Conservation (phyloP, 37 sponge, comb jelly and placozoan genomes). For the Agelas oroides region DNA sequence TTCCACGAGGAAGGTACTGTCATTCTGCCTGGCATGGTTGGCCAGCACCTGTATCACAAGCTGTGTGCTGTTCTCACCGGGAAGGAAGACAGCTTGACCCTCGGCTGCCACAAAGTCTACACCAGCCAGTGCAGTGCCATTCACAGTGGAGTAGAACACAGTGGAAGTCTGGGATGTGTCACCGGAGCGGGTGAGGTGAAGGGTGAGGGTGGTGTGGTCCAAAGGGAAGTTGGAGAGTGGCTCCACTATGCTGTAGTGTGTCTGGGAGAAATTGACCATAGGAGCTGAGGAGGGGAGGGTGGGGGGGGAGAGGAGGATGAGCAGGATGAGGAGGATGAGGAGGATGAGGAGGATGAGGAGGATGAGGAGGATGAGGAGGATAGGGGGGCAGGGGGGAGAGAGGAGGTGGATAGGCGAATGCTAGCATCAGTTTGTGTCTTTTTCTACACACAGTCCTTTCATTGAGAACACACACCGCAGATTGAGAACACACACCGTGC, state of each 20-base stretch:
- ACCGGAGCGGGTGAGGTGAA: constrained; percentile 23
- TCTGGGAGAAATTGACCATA: constrained; percentile 8
- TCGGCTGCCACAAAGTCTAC: constrained; percentile 11
- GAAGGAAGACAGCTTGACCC: not conserved
- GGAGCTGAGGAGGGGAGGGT: constrained; percentile 7
- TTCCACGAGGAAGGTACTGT: constrained; percentile 3
- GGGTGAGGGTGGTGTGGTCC: constrained; percentile 2
- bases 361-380: not conserved
- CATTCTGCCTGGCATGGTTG: constrained; percentile 5
- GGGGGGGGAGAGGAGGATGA: not conserved
- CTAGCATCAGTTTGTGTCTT: too few relatives aligned
- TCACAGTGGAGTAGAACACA: constrained; percentile 21
- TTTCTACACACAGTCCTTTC: too few relatives aligned
- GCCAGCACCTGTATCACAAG: constrained; percentile 24
- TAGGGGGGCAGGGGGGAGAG: not conserved
- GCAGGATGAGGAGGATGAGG: not conserved
- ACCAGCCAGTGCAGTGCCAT: constrained; percentile 16
- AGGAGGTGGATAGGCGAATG: not conserved
- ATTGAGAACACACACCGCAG: too few relatives aligned
- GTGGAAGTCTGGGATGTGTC: constrained; percentile 10
- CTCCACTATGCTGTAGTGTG: constrained; percentile 16
- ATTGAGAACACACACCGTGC: too few relatives aligned
- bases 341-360: not conserved
- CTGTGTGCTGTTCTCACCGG: not conserved
- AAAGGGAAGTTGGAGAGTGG: constrained; percentile 55